Conservation (phyloP, 2,113 vertebrate genomes). For the Carlito syrichta region DNA sequence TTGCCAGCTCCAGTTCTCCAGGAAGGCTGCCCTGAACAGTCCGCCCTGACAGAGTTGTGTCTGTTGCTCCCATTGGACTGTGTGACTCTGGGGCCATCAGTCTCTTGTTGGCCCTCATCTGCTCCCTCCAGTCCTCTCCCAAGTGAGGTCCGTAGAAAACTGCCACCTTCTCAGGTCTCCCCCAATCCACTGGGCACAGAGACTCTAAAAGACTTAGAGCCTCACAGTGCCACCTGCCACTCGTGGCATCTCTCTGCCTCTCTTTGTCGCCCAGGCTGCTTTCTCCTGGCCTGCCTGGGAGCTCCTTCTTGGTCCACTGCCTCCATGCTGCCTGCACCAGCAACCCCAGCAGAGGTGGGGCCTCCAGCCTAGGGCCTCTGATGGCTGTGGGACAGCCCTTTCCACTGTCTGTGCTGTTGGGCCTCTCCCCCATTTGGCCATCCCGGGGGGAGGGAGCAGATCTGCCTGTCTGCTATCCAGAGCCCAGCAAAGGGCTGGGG, state of each 20-base stretch:
- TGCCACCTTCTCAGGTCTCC: neutral
- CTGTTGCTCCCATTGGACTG: neutral
- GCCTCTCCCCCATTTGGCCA: neutral
- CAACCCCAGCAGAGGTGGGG: neutral
- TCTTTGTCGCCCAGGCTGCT: neutral
- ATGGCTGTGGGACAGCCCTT: neutral
- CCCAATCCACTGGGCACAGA: neutral
- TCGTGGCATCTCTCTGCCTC: neutral
- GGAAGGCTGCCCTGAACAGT: neutral
- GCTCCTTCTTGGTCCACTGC: neutral
- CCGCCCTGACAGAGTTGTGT: neutral
- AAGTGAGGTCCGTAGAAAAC: neutral
- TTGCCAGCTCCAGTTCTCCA: neutral
- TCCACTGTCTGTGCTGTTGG: neutral
- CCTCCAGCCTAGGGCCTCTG: neutral
- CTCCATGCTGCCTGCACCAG: neutral
- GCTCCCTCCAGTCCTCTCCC: neutral
- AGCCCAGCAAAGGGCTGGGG: neutral
- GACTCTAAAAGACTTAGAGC: neutral
- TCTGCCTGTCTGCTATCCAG: neutral
- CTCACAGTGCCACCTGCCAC: neutral
- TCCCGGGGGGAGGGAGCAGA: neutral
- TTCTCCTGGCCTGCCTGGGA: neutral
- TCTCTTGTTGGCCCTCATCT: neutral
- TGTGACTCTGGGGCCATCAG: neutral